A percentile compares a stretch with the other conserved stretches of the same genome.
Conservation (phyloP, 2,797 vertebrate genomes). For the Sternarchorhynchus goeldii region DNA sequence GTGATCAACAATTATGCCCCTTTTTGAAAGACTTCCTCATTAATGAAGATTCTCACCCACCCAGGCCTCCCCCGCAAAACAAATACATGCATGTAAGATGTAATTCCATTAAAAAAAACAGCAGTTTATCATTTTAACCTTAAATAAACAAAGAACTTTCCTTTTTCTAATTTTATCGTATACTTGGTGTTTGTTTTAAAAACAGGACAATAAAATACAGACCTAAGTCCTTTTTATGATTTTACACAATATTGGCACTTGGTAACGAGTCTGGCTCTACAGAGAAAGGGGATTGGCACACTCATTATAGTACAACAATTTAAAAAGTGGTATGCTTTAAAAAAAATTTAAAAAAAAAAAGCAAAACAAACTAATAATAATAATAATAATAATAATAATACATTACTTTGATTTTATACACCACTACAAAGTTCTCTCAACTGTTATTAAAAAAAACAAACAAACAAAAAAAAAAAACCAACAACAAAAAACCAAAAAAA, state of each 20-base stretch:
- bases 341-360: slow-evolving; percentile 61
- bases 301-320: slow-evolving; percentile 85
- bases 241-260: slow-evolving; percentile 89
- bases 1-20: slow-evolving; percentile 76
- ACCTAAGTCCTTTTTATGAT: slow-evolving; percentile 77
- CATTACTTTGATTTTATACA: slow-evolving; percentile 80
- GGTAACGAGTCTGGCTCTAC: slow-evolving; percentile 84
- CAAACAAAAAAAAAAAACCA: slow-evolving; percentile 57
- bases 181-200: slow-evolving; percentile 84
- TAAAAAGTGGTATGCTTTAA: slow-evolving; percentile 82
- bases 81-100: slow-evolving; percentile 89
- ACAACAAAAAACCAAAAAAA: no score
- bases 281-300: slow-evolving; percentile 87
- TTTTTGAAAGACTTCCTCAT: slow-evolving; percentile 62
- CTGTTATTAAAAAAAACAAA: slow-evolving; percentile 64
- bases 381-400: slow-evolving; percentile 56
- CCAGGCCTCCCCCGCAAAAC: slow-evolving; percentile 74
- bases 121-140: slow-evolving; percentile 77
- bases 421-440: slow-evolving; percentile 77
- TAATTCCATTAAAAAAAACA: slow-evolving; percentile 81
- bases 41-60: slow-evolving; percentile 67
- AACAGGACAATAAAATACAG: slow-evolving; percentile 83
- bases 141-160: slow-evolving; percentile 76
- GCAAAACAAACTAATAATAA: slow-evolving; percentile 57
- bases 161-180: slow-evolving; percentile 72